Evolutionary conservation across 2,888 invertebrate species (phyloP), one percentile per base, ranked within the genome.

Genomic region (Leptodirus hochenwartii): DNA sequence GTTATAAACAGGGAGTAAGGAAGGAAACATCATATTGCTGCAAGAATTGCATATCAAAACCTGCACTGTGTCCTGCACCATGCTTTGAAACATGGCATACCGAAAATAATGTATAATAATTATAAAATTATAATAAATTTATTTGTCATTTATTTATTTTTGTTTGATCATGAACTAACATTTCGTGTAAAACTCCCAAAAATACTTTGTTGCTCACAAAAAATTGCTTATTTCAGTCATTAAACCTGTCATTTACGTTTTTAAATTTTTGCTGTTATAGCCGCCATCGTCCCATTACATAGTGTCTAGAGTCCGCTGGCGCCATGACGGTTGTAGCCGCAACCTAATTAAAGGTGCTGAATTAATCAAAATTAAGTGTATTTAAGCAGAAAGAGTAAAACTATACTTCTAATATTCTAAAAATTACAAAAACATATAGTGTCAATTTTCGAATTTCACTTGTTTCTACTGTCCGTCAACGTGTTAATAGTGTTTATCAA

Each of bases 1-100:
- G 36, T 32, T 35, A 36, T 32, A 36, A 36, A 36, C 32, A 36
- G 34, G 34, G 34, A 33, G 36, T 36, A 37, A 37, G 34, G 28
- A 36, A 24, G 31, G 31, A 37, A 37, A 33, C 33, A 30, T 35
- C 34, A 34, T 34, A 30, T 23, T 37, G 35, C 34, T 36, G 34
- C 36, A 36, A 36, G 25, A 36, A 36, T 36, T 36, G 34, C 36
- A 36, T 34, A 13, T 36, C 36, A 35, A 35, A 35, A 34, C 37
- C 35, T 36, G 37, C 31, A 17, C 31, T 23, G 24, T 31, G 31
- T 23, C 24, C 24, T 31, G 27, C 33, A 31, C 31, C 35, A 35
- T 35, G 35, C n/a, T n/a, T 32, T 32, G 25, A 33, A 33, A 11
- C 5, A 33, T 32, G 34, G 36, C 29, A 35, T 25, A 35, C 34